A percentile compares a stretch with the other conserved stretches of the same genome.
These are phyloP conservation scores for Dicrurus megarhynchus DNA, from an alignment of 2,113 vertebrate genomes.

Conservation along the genomic window DNA sequence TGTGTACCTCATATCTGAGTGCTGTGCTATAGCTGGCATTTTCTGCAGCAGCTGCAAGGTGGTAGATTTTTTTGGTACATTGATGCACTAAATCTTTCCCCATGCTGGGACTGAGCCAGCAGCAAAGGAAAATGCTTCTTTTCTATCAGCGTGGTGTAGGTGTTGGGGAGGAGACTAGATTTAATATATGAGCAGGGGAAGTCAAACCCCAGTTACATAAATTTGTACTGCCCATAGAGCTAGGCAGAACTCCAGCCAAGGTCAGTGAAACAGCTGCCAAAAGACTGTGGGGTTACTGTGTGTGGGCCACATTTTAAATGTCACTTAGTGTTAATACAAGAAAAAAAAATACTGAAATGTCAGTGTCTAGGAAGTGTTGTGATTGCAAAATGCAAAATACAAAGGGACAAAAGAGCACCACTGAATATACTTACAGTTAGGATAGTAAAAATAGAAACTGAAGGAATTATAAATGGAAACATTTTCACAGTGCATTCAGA, in stretches of 20 bases:
- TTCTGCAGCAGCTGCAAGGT: neutral
- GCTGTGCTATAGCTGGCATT: neutral
- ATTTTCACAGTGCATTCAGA: neutral
- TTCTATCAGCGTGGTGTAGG: neutral
- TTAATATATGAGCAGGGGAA: neutral
- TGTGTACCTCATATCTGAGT: neutral
- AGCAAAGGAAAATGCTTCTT: neutral
- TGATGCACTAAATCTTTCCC: neutral
- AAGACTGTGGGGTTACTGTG: constrained; percentile 18
- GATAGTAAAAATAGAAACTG: neutral
- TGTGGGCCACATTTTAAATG: constrained; percentile 40
- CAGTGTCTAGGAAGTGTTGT: neutral
- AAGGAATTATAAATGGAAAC: neutral
- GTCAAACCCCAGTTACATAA: neutral
- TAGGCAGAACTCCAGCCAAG: constrained; percentile 16
- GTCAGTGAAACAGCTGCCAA: constrained; percentile 10
- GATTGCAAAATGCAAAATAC: neutral
- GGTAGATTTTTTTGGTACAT: neutral
- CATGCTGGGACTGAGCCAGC: neutral
- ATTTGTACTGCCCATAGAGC: neutral
- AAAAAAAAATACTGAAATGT: neutral
- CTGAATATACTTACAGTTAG: neutral
- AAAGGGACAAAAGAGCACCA: neutral
- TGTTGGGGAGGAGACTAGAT: neutral
- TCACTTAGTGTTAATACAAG: neutral